A percentile compares a stretch with the other conserved stretches of the same genome.
Evolutionary conservation across 2,113 vertebrate species (phyloP).

Genomic region (Pelecanoides urinatrix): DNA sequence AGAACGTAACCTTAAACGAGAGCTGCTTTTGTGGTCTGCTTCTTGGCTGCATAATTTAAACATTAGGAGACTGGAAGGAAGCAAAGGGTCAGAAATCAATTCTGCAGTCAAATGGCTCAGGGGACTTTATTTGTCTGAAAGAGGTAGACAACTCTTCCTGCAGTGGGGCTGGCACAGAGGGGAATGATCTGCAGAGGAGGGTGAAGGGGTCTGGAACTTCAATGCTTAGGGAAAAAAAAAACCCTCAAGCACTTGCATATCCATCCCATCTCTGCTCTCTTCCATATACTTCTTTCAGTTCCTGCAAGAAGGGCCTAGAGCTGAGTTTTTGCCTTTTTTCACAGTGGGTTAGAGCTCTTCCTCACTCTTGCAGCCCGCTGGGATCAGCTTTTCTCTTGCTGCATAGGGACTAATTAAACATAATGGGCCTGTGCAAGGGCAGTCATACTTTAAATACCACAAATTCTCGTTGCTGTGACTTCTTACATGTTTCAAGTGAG

Average conservation of each 20-base stretch:
- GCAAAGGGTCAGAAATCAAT: constrained; percentile 43
- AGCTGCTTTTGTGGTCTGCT: background rate
- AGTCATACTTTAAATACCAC: background rate
- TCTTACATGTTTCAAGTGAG: background rate
- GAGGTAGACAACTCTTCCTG: background rate
- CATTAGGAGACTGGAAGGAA: background rate
- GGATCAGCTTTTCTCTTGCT: background rate
- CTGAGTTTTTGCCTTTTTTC: background rate
- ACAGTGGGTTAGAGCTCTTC: background rate
- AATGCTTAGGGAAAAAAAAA: background rate
- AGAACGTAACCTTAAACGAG: background rate
- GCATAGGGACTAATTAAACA: background rate
- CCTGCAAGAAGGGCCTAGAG: background rate
- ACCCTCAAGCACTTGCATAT: fast-evolving
- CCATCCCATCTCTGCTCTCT: background rate
- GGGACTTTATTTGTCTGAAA: background rate
- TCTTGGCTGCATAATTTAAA: background rate
- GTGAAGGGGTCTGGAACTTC: background rate
- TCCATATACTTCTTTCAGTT: background rate
- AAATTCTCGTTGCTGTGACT: background rate
- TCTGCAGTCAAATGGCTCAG: background rate
- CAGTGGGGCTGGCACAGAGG: background rate
- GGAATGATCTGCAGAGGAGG: background rate
- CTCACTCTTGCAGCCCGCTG: background rate
- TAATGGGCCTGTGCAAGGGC: background rate